Evolutionary conservation across 2,113 vertebrate species (phyloP).

Genomic region (Canis aureus): DNA sequence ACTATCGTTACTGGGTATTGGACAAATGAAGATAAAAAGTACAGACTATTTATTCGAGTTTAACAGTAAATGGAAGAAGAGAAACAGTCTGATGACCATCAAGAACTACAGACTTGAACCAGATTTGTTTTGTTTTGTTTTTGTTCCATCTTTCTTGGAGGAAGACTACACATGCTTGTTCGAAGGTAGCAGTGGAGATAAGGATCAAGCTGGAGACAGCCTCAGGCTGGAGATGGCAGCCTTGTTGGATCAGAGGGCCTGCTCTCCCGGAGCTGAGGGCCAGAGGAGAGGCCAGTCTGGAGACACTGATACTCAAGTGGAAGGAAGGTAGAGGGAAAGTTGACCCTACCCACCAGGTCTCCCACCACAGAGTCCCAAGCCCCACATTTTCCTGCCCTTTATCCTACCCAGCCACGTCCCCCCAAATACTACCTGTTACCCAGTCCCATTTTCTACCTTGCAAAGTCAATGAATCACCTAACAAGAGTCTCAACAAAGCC

Average conservation of each 20-base stretch:
- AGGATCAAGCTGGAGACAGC: background rate
- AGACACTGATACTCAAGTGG: background rate
- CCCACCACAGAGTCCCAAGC: background rate
- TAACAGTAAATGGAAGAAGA: background rate
- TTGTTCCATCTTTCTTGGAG: background rate
- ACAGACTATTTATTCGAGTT: background rate
- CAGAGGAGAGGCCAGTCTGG: background rate
- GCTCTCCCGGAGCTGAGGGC: background rate
- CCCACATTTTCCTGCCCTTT: background rate
- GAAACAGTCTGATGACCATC: background rate
- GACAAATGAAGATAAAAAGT: background rate
- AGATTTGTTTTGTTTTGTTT: background rate
- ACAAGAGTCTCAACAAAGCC: background rate
- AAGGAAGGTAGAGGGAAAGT: background rate
- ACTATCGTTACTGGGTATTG: background rate
- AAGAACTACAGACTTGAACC: background rate
- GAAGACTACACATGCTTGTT: background rate
- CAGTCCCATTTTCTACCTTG: background rate
- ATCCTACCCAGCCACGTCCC: background rate
- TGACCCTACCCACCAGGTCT: background rate
- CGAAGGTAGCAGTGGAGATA: background rate
- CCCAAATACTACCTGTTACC: background rate
- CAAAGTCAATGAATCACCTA: background rate
- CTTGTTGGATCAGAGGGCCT: background rate
- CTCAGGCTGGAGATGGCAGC: background rate